Base-by-base conservation (phyloP, 1,140 invertebrate genomes). In the Thalassaphorura encarpata region DNA sequence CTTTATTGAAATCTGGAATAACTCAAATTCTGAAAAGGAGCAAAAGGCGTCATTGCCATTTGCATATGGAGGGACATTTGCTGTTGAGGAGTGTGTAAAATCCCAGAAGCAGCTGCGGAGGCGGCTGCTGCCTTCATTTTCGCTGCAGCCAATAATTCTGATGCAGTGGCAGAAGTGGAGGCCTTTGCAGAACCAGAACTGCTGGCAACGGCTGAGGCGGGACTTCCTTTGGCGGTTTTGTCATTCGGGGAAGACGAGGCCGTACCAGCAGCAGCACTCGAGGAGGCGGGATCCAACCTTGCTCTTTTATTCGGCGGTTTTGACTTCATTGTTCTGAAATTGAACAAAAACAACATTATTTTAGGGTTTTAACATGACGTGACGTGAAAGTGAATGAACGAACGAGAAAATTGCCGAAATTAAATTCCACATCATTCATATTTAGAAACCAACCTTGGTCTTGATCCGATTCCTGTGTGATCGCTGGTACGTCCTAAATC, bases 291-390 rank as follows among this genome's bases (percentile, higher is more conserved):
- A 13, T 60, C 61, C 13, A 60, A 21, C 16, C 54, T 61, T 19
- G 48, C 49, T 31, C 58, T 63, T 42, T 63, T 63, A 1, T 33
- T 60, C 8, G 54, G 48, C 11, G 54, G 54, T 27, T 63, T 63
- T 1, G 61, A 63, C 46, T 63, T 63, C 61, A 63, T 63, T 6
- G 21, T 43, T 15, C 18, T 56, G 6, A 8, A 11, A 6, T 43
- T 11, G 8, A 6, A 8, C 6, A 23, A 23, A 43, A 18, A n/a
- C n/a, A n/a, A n/a, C n/a, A n/a, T n/a, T n/a, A n/a, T 11, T 43
- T 18, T 43, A 43, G 6, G 18, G 6, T 23, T 18, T 11, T 11
- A 43, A 43, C 41, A 43, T 43, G 5, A 43, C 6, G 41, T 43
- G 5, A 6, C 21, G 19, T n/a, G 41, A 43, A 43, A 43, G 41